Evolutionary conservation across 2,113 vertebrate species (phyloP).

Genomic region (Bufo bufo): DNA sequence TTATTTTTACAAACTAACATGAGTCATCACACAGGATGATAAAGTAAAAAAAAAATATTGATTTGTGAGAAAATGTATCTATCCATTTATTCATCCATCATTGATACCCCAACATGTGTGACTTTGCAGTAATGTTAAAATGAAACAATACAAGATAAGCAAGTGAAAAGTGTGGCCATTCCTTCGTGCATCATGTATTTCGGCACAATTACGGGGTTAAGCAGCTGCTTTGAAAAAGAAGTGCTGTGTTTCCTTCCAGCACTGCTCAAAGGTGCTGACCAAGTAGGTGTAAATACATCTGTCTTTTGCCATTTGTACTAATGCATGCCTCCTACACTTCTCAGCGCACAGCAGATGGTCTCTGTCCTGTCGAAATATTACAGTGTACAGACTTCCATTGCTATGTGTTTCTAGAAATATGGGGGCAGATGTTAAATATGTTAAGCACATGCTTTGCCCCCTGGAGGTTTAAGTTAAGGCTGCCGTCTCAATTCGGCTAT

Average conservation of each 20-base stretch:
- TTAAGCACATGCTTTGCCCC: conserved; percentile 73
- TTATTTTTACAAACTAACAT: neutral
- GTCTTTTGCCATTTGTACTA: conserved; percentile 77
- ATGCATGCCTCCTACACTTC: conserved; percentile 68
- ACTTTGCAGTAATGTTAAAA: neutral
- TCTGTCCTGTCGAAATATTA: conserved; percentile 71
- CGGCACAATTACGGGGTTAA: conserved; percentile 66
- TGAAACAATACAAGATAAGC: neutral
- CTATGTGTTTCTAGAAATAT: conserved; percentile 72
- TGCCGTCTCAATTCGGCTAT: conserved; percentile 72
- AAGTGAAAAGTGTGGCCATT: neutral
- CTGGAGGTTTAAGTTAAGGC: conserved; percentile 73
- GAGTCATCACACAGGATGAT: neutral
- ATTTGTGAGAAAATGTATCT: neutral
- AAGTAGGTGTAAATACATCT: conserved; percentile 92
- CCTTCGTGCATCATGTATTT: conserved; percentile 50
- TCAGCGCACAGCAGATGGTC: conserved; percentile 76
- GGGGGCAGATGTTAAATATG: conserved; percentile 78
- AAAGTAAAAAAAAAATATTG: neutral
- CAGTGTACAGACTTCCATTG: conserved; percentile 67
- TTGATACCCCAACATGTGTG: neutral
- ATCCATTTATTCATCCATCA: neutral
- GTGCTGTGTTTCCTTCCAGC: conserved; percentile 73
- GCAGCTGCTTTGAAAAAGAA: conserved; percentile 79
- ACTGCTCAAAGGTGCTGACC: conserved; percentile 82